These are phyloP conservation scores for Acanthurus lineatus DNA, from an alignment of 2,797 vertebrate genomes.

Conservation along the genomic window DNA sequence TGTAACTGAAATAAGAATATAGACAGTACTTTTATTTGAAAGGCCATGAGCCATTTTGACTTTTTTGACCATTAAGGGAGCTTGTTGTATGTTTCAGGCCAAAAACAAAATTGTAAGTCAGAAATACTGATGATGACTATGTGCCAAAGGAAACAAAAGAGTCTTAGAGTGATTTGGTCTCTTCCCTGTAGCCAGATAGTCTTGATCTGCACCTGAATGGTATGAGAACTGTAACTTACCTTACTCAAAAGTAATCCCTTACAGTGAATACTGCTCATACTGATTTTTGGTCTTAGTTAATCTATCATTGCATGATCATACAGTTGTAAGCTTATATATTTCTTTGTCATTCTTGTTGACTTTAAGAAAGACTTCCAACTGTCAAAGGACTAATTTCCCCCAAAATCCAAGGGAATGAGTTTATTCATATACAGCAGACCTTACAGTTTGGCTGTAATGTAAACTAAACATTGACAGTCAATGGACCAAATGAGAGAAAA, in stretches of 20 bases:
- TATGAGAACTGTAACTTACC: background rate
- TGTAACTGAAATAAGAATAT: conserved; percentile 5
- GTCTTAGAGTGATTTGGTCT: background rate
- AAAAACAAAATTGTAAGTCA: conserved; percentile 2
- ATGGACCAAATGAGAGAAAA: conserved; percentile 31
- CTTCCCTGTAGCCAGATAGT: background rate
- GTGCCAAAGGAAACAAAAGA: background rate
- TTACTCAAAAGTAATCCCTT: background rate
- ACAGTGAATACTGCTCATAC: background rate
- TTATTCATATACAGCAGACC: background rate
- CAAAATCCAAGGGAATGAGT: conserved; percentile 2
- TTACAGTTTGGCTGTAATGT: background rate
- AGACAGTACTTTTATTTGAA: background rate
- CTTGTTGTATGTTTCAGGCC: conserved; percentile 9
- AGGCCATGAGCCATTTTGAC: conserved; percentile 5
- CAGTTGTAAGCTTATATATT: background rate
- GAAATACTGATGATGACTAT: background rate
- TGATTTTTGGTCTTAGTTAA: conserved; percentile 9
- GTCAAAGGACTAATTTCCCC: conserved; percentile 6
- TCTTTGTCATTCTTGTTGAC: conserved; percentile 5
- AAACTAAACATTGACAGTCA: conserved; percentile 4
- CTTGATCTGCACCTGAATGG: background rate
- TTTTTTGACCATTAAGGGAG: conserved; percentile 4
- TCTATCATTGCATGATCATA: conserved; percentile 11
- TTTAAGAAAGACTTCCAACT: too few species aligned